Conservation (phyloP, 1,140 invertebrate species). For the Plectus sambesii region DNA sequence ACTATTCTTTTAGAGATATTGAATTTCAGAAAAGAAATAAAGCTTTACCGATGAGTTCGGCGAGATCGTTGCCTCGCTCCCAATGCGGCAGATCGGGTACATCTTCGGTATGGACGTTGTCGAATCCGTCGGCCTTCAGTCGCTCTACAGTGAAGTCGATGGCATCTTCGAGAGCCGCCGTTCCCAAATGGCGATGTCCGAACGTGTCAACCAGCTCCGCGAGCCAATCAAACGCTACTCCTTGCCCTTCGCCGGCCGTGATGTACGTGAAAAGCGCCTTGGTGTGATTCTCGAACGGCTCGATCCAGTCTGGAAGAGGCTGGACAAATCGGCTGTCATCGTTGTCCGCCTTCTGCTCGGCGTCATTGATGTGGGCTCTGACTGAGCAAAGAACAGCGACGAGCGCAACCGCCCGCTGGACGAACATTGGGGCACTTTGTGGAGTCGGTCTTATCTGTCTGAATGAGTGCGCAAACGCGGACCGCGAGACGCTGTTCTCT, state of each 20-base stretch:
- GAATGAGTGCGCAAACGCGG: too few species aligned
- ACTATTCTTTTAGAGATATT: too few species aligned
- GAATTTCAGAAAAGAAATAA: not conserved
- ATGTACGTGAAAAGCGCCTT: slow-evolving; percentile 15
- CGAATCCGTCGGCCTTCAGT: slow-evolving; percentile 50
- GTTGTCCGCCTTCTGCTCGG: too few species aligned
- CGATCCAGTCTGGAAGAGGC: too few species aligned
- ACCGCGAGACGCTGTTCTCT: too few species aligned
- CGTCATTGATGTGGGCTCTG: too few species aligned
- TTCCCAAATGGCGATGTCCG: slow-evolving; percentile 19
- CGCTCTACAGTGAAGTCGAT: slow-evolving; percentile 51
- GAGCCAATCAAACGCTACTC: slow-evolving; percentile 13
- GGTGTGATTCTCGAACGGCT: too few species aligned
- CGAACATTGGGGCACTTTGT: too few species aligned
- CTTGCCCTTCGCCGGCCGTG: slow-evolving; percentile 10
- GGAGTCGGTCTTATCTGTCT: too few species aligned
- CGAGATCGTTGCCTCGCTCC: slow-evolving; percentile 28
- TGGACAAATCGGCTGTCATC: too few species aligned
- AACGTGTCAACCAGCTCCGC: slow-evolving; percentile 20
- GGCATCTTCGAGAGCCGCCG: slow-evolving; percentile 14
- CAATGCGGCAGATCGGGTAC: slow-evolving; percentile 52
- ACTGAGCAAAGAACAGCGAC: too few species aligned
- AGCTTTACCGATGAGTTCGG: slow-evolving; percentile 15
- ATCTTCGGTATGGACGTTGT: slow-evolving; percentile 57
- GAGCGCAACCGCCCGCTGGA: too few species aligned